Base-by-base conservation (phyloP, 1,140 invertebrate species). In the Cydia splendana region DNA sequence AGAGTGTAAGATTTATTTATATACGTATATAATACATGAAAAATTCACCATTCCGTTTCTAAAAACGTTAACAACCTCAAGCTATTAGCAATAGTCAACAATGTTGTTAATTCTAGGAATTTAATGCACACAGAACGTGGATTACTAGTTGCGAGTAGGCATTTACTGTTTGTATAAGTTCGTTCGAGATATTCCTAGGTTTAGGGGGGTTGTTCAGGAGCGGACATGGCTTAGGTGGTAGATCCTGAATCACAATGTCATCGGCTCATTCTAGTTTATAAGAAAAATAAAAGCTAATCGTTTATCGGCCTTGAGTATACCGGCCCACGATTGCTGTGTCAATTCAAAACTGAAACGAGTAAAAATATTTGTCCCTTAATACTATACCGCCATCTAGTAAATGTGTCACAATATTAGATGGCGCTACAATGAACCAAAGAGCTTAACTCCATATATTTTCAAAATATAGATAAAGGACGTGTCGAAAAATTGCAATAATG, bases 21-120 rank as follows among this genome's bases (percentile, higher is more conserved):
- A 88, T 91, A 91, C 87, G 86, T 89, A 91, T 90, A 91, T 91
- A 90, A 85, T 93, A 93, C 90, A 93, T 93, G 91, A 90, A 92
- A 93, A 92, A 88, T 88, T 88, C 87, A 91, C 80, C 85, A 85
- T 90, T 89, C 86, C 90, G 87, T 91, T 71, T 91, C 90, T 92
- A 92, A 93, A 93, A 93, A 91, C 88, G 85, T 89, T 90, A 93
- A 93, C 91, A 93, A 92, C 87, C 88, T 93, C 91, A 93, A 93
- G 91, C 91, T 92, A 93, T 90, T 92, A 93, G 91, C 91, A 93
- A 93, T 92, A 93, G 90, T 93, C 90, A 93, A 93, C 91, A 93
- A 93, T 93, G 89, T 91, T 91, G 89, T 91, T 92, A 87, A 90
- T 86, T 85, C 89, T 91, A 91, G 87, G 85, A 88, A 83, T 89